Percentiles rank a stretch among this genome's conserved stretches.
phyloP scores from a whole-genome alignment of 2,888 invertebrate genomes.

The Onthophagus sagittarius region DNA sequence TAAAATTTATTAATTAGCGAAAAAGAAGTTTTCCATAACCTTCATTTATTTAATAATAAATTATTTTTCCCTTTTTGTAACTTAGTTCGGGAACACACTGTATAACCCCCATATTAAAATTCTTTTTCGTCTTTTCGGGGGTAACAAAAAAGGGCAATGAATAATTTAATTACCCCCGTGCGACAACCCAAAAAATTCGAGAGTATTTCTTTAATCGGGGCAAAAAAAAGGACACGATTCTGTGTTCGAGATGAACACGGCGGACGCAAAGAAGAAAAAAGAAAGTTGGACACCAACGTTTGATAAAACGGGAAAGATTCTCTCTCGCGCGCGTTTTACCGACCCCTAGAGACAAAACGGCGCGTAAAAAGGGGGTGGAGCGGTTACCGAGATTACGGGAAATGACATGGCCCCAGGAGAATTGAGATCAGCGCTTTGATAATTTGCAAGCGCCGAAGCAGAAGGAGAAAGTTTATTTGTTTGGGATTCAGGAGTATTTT shows the following conservation, averaged over 20 bases:
- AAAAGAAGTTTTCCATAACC: no score
- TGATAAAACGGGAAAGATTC: neutral
- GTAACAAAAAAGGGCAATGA: neutral
- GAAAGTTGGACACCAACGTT: neutral
- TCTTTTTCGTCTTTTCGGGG: neutral
- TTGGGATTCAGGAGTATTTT: neutral
- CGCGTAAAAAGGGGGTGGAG: neutral
- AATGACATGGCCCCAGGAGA: neutral
- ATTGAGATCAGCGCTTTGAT: neutral
- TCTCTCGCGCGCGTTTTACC: neutral
- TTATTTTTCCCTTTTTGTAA: no score
- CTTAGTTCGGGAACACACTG: no score
- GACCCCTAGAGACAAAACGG: neutral
- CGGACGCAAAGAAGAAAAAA: neutral
- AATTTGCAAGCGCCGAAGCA: neutral
- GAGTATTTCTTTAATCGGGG: neutral
- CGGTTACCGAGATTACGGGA: neutral
- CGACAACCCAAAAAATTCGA: neutral
- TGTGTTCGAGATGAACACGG: neutral
- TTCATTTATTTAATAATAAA: no score
- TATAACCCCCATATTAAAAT: neutral
- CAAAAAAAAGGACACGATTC: neutral
- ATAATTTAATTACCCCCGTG: neutral
- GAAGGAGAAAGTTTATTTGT: neutral
- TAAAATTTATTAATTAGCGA: no score